These are phyloP conservation scores for Rhinichthys osculus DNA, from an alignment of 2,797 vertebrate genomes.

Conservation along the genomic window DNA sequence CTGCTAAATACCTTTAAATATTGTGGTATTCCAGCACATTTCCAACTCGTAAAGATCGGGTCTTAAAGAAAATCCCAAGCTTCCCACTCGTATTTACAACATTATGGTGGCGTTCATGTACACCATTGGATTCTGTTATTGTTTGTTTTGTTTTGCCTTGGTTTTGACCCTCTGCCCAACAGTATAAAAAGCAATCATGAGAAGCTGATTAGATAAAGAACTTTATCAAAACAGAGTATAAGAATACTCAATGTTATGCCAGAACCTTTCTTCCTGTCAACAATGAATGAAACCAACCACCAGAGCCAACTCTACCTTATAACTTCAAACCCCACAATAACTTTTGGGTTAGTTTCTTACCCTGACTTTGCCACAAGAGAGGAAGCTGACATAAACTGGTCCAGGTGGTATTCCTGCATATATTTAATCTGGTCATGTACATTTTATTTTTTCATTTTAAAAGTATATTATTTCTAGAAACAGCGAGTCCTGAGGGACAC, in stretches of 20 bases:
- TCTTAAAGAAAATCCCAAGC: no score
- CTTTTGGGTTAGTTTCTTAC: neutral
- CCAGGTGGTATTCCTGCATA: no score
- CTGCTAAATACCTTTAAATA: no score
- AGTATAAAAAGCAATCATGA: neutral
- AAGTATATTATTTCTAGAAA: neutral
- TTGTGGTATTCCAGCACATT: no score
- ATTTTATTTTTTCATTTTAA: neutral
- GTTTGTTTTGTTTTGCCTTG: no score
- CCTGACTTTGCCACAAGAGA: neutral
- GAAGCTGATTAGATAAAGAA: neutral
- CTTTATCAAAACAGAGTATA: neutral
- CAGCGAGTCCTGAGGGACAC: neutral
- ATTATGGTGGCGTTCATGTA: no score
- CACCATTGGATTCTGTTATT: no score
- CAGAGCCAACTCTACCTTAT: slow-evolving; percentile 2
- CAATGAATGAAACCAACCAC: neutral
- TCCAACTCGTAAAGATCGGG: no score
- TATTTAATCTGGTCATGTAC: no score
- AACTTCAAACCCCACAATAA: neutral
- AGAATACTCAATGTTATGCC: neutral
- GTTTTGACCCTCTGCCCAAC: no score
- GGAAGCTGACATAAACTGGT: neutral
- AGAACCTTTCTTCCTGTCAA: neutral
- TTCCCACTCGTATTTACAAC: no score